Percentiles rank a stretch among this genome's conserved stretches.
These are phyloP conservation scores for Loripinus fragilis DNA, from an alignment of 2,888 invertebrate species.

Conservation along the genomic window DNA sequence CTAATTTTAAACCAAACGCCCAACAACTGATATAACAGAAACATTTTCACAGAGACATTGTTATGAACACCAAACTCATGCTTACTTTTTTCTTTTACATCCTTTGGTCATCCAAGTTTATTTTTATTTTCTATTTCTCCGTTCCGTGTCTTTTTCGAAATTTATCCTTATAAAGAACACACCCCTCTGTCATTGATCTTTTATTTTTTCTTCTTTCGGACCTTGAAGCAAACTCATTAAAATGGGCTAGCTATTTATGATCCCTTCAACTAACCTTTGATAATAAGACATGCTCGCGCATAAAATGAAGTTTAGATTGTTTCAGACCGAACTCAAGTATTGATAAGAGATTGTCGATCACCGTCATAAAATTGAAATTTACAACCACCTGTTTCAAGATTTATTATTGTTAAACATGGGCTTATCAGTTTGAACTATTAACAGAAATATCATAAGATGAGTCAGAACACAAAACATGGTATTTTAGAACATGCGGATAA, in stretches of 20 bases:
- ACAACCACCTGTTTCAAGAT: neutral
- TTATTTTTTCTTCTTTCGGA: neutral
- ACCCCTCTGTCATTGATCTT: neutral
- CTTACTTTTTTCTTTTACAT: no score
- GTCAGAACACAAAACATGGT: no score
- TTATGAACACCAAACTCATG: no score
- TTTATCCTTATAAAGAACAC: neutral
- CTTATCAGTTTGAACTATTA: conserved; percentile 1
- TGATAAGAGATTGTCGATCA: conserved; percentile 10
- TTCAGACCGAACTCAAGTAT: neutral
- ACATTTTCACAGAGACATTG: no score
- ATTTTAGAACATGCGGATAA: no score
- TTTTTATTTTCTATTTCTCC: no score
- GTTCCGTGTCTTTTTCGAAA: no score
- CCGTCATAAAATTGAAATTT: conserved; percentile 3
- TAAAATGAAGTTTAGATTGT: neutral
- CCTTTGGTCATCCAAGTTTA: no score
- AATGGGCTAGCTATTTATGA: neutral
- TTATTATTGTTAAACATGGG: neutral
- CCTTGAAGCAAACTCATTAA: neutral
- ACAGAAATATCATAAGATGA: no score
- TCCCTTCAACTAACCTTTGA: neutral
- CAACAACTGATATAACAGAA: no score
- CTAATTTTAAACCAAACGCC: no score
- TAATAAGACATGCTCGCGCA: neutral